Evolutionary conservation across 2,888 invertebrate species (phyloP).

Genomic region (Tiliacea aurago): DNA sequence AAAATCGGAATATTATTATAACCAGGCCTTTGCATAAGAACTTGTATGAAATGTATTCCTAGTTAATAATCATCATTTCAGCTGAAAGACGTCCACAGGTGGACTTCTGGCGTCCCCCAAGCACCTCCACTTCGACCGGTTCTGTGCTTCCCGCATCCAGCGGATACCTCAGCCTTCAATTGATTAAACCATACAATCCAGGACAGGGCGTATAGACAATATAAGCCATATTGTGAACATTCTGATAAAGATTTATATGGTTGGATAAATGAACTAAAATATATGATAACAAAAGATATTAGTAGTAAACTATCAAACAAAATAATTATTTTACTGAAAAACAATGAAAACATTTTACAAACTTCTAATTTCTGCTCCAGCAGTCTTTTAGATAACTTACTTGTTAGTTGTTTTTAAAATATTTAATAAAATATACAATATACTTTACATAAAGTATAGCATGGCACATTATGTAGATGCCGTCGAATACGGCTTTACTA

Average conservation of each 20-base stretch:
- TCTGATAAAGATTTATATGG: background rate
- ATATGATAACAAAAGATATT: background rate
- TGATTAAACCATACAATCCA: background rate
- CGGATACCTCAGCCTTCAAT: too few relatives aligned
- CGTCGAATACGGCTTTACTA: background rate
- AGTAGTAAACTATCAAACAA: background rate
- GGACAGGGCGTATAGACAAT: background rate
- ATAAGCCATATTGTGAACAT: background rate
- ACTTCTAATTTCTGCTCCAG: constrained; percentile 28
- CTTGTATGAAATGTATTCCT: background rate
- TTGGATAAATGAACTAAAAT: background rate
- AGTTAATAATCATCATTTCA: too few relatives aligned
- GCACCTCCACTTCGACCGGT: too few relatives aligned
- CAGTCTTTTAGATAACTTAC: too few relatives aligned
- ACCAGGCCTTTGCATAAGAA: background rate
- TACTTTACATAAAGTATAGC: background rate
- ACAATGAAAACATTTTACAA: background rate
- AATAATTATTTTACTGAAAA: constrained; percentile 7
- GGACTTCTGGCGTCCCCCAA: too few relatives aligned
- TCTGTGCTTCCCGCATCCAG: too few relatives aligned
- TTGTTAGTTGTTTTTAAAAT: background rate
- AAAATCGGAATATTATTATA: background rate
- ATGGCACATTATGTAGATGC: background rate
- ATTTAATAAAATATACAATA: background rate
- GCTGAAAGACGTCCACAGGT: too few relatives aligned